Evolutionary conservation across 1,140 invertebrate species (phyloP).

Genomic region (Copidosoma floridanum): DNA sequence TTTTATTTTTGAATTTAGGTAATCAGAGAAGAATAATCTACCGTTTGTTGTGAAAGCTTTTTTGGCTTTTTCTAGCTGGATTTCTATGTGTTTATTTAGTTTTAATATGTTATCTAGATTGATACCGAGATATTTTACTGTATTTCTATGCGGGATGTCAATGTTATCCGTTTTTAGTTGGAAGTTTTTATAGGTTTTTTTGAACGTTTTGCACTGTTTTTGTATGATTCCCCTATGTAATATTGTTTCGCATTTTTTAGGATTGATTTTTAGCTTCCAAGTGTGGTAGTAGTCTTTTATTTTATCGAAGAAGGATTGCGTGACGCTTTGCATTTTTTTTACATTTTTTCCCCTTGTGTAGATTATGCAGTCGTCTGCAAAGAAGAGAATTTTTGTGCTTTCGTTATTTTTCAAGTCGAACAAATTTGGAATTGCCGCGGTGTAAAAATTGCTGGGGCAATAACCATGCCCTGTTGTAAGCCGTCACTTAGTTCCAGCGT

Average conservation of each 20-base stretch:
- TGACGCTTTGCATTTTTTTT: no score
- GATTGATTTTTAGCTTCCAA: no score
- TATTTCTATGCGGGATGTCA: constrained; percentile 12
- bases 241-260: constrained; percentile 23
- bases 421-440: no score
- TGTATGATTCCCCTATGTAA: constrained; percentile 4
- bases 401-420: no score
- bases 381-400: no score
- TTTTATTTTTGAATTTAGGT: constrained; percentile 26
- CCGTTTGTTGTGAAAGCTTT: constrained; percentile 20
- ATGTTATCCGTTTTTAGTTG: background rate
- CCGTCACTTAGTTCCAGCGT: no score
- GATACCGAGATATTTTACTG: constrained; percentile 31
- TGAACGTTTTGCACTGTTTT: background rate
- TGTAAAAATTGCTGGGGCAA: no score
- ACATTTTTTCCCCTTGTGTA: no score
- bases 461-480: no score
- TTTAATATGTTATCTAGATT: constrained; percentile 27
- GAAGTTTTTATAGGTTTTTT: constrained; percentile 17
- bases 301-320: no score
- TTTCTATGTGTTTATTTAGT: constrained; percentile 25
- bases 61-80: constrained; percentile 28
- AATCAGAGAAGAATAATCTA: constrained; percentile 24
- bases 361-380: no score
- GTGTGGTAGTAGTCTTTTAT: no score